Base-by-base conservation (phyloP, 2,888 invertebrate species). In the Trilocha varians region DNA sequence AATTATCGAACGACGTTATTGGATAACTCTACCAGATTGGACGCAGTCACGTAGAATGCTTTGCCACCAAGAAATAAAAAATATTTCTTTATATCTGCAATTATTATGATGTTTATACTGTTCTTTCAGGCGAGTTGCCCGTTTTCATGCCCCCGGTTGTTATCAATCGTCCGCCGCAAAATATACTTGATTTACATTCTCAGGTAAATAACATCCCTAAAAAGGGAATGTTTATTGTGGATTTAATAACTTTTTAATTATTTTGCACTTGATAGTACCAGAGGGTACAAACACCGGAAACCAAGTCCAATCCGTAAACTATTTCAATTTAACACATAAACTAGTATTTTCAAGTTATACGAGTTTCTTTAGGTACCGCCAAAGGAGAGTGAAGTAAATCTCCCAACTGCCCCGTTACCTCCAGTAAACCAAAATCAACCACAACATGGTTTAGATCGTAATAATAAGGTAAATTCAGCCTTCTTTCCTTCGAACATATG, bases 121-220 rank as follows among this genome's bases (percentile, higher is more conserved):
- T 25, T 36, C 15, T 58, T 65, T 44, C 56, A 86, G 85, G 70
- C 55, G 80, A 84, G 45, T 63, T 83, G 13, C 84, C 85, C 1
- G 70, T 77, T 13, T 87, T 87, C 44, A 78, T 79, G 3, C 83
- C 85, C 3, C 87, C 87, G 0, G 80, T 86, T 11, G 84, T 87
- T 1, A 82, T 86, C 49, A 82, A 78, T 47, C 66, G 82, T 34
- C 85, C 85, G 13, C 84, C 84, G 1, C 79, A 80, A 41, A 78
- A 82, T 2, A 69, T 82, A 2, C 73, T 80, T 44, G 80, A 83
- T 46, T 54, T 77, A 33, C 77, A 80, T 55, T 52, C 74, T n/a
- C 79, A 82, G 76, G 83, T 83, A 25, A 52, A 32, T 39, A 15
- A 34, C 4, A 25, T 25, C 11, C 6, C 5, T 2, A 2, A 25